Evolutionary conservation across 2,797 vertebrate genomes (phyloP).

Genomic region (Galago senegalensis): DNA sequence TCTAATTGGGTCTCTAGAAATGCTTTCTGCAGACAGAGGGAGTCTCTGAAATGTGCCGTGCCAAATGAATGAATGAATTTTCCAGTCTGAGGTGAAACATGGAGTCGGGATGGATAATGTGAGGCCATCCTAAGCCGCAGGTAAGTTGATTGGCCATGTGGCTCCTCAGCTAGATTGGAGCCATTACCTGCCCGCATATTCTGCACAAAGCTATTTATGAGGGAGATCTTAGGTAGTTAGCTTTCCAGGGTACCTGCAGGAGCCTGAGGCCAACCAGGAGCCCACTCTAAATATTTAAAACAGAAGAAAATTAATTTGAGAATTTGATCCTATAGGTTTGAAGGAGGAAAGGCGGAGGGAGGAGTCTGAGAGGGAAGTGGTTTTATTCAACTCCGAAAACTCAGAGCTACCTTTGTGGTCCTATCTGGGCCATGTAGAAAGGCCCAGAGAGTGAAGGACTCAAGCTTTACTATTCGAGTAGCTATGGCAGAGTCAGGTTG

Average conservation of each 20-base stretch:
- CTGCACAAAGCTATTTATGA: neutral
- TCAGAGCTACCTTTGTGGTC: neutral
- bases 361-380: neutral
- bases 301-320: neutral
- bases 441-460: neutral
- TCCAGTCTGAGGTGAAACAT: neutral
- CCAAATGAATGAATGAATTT: neutral
- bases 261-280: neutral
- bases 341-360: neutral
- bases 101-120: neutral
- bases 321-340: neutral
- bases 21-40: constrained; percentile 22
- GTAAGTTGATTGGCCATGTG: neutral
- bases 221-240: neutral
- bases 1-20: constrained; percentile 41
- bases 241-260: neutral
- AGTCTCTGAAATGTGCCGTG: constrained; percentile 31
- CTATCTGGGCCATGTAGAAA: neutral
- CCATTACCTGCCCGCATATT: neutral
- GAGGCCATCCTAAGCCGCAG: neutral
- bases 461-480: neutral
- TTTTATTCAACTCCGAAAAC: neutral
- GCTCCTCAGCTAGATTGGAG: neutral
- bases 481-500: neutral
- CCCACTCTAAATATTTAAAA: neutral